Conservation (phyloP, 2,888 invertebrate species). For the Drosophila glabriapex region DNA sequence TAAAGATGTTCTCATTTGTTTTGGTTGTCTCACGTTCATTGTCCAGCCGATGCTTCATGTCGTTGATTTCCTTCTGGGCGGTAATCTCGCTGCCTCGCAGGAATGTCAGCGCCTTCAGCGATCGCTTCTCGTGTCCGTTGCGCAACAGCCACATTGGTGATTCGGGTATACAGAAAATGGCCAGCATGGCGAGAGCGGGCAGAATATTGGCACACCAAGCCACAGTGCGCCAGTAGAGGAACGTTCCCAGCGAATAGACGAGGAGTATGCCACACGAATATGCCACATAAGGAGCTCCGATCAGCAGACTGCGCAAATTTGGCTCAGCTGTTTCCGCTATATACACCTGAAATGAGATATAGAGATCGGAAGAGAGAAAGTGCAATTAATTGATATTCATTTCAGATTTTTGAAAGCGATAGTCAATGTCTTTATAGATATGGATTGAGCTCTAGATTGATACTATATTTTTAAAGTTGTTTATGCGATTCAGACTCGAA, state of each 20-base stretch:
- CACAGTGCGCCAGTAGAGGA: slow-evolving; percentile 90
- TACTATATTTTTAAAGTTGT: neutral
- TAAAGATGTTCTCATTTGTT: slow-evolving; percentile 86
- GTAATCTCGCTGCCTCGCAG: slow-evolving; percentile 87
- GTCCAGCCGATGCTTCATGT: slow-evolving; percentile 87
- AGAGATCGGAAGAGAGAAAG: neutral
- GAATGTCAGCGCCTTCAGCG: slow-evolving; percentile 87
- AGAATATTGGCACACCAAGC: slow-evolving; percentile 88
- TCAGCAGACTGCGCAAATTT: slow-evolving; percentile 89
- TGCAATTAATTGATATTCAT: neutral
- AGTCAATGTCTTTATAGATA: too few relatives aligned
- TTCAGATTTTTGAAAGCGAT: neutral
- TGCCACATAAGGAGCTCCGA: slow-evolving; percentile 90
- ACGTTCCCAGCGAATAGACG: slow-evolving; percentile 90
- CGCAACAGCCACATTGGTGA: slow-evolving; percentile 91
- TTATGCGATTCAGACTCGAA: neutral
- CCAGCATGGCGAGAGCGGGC: slow-evolving; percentile 87
- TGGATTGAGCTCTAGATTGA: neutral
- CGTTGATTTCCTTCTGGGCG: slow-evolving; percentile 88
- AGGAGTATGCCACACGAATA: slow-evolving; percentile 91
- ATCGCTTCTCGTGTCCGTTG: slow-evolving; percentile 87
- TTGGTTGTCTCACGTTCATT: slow-evolving; percentile 86
- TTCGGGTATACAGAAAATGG: slow-evolving; percentile 89
- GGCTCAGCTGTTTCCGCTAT: slow-evolving; percentile 92
- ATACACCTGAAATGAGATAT: slow-evolving; percentile 87